phyloP scores from a whole-genome alignment of 1,140 invertebrate genomes.

The Zaprionus ornatus region DNA sequence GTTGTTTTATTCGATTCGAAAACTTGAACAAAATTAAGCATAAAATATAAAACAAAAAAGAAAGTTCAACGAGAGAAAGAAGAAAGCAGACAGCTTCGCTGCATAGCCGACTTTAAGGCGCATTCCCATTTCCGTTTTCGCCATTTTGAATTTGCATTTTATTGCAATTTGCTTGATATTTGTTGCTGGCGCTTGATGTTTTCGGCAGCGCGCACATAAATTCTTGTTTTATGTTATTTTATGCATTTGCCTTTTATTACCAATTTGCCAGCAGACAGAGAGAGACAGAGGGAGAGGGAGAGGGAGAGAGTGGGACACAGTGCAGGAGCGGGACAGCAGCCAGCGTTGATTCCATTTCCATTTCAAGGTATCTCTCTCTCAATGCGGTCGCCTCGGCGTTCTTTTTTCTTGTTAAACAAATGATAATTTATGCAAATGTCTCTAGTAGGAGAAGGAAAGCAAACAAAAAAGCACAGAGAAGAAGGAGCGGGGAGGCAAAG shows the following conservation, averaged over 20 bases:
- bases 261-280: constrained; percentile 49
- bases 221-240: constrained; percentile 79
- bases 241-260: constrained; percentile 79
- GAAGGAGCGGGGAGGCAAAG: not conserved
- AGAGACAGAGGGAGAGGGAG: constrained; percentile 1
- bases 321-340: constrained; percentile 9
- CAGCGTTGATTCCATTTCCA: constrained; percentile 41
- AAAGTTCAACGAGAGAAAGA: constrained; percentile 41
- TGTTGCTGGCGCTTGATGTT: constrained; percentile 30
- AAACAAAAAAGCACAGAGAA: constrained; percentile 15
- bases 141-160: constrained; percentile 78
- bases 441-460: constrained; percentile 56
- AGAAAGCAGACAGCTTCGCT: not conserved
- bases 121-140: constrained; percentile 41
- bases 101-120: constrained; percentile 56
- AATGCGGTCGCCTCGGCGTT: constrained; percentile 12
- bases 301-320: not conserved
- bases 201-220: constrained; percentile 57
- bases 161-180: constrained; percentile 79
- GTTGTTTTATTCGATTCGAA: constrained; percentile 44
- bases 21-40: constrained; percentile 63
- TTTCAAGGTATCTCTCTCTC: constrained; percentile 54
- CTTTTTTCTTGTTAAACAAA: constrained; percentile 63
- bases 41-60: constrained; percentile 60
- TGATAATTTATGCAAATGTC: constrained; percentile 82